Base-by-base conservation (phyloP, 2,888 invertebrate genomes). In the Ormyrus rosae region DNA sequence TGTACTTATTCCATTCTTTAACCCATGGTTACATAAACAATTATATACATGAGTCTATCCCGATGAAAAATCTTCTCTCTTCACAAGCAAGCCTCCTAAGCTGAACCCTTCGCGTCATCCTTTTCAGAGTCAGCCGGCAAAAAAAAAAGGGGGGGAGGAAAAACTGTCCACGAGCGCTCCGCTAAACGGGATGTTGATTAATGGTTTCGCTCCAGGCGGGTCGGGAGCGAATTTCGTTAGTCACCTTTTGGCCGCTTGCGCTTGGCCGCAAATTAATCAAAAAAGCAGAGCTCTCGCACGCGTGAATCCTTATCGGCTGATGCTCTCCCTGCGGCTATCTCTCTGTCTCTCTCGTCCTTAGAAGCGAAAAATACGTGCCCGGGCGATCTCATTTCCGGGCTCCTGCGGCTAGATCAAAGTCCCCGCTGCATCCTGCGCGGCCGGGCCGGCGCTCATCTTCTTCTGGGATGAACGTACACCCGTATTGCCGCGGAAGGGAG, bases 161-260 rank as follows among this genome's bases (percentile, higher is more conserved):
- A n/a, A 13, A 48, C 48, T 48, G 48, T 55, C 13, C 11, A 73
- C n/a, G 8, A 46, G 13, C 56, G 64, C 45, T 50, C 58, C 11
- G 19, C 45, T 53, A 69, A 78, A 48, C 67, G 34, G 60, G 72
- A 78, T 68, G 51, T 61, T 78, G 72, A 78, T 78, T 78, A 72
- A 78, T 72, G 61, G 48, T 6, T 55, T 64, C 13, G 6, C n/a
- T 4, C 65, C 8, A 7, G 34, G 34, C 7, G 58, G 61, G 19
- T 6, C 11, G 64, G 10, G 46, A 10, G 46, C 11, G n/a, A 55
- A 7, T 48, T 11, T 48, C 46, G 46, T 7, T 61, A 61, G 61
- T 71, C 70, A 71, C 70, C 19, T 9, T 9, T n/a, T 51, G 56
- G 46, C 34, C 34, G 34, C 34, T 34, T 34, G 34, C 34, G 34